phyloP scores from a whole-genome alignment of 2,113 vertebrate genomes.

The Reinhardtius hippoglossoides region DNA sequence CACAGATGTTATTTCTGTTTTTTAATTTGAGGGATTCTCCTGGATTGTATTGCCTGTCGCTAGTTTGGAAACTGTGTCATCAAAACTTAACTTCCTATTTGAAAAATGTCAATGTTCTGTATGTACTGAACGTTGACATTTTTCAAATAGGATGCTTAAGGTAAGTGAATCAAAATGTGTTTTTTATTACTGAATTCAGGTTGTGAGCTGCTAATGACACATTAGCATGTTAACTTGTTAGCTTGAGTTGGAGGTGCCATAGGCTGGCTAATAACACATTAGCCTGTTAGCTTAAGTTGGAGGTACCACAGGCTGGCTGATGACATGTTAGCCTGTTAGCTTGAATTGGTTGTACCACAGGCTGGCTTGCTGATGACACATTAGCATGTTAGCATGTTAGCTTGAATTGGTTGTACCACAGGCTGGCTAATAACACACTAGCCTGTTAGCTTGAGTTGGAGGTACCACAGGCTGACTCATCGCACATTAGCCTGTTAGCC shows the following conservation, averaged over 20 bases:
- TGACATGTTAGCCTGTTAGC: not conserved
- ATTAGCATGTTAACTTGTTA: not conserved
- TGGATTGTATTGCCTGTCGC: not conserved
- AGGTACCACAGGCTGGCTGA: not conserved
- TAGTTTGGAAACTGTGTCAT: not conserved
- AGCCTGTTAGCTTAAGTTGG: not conserved
- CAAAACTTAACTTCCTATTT: not conserved
- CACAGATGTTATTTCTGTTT: not conserved
- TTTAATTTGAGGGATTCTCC: not conserved
- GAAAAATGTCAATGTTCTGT: not conserved
- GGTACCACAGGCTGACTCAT: not conserved
- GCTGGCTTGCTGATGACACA: too few species aligned
- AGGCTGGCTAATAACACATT: not conserved
- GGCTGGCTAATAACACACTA: too few species aligned
- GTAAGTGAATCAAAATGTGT: not conserved
- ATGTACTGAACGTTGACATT: not conserved
- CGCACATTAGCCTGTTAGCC: slow-evolving; percentile 29
- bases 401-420: not conserved
- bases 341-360: too few species aligned
- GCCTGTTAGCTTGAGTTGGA: too few species aligned
- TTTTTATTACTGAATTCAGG: not conserved
- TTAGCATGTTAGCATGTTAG: too few species aligned
- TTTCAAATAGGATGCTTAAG: not conserved
- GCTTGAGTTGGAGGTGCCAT: not conserved
- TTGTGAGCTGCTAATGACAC: too few species aligned